Evolutionary conservation across 2,797 vertebrate genomes (phyloP).

Genomic region (Chanos chanos): DNA sequence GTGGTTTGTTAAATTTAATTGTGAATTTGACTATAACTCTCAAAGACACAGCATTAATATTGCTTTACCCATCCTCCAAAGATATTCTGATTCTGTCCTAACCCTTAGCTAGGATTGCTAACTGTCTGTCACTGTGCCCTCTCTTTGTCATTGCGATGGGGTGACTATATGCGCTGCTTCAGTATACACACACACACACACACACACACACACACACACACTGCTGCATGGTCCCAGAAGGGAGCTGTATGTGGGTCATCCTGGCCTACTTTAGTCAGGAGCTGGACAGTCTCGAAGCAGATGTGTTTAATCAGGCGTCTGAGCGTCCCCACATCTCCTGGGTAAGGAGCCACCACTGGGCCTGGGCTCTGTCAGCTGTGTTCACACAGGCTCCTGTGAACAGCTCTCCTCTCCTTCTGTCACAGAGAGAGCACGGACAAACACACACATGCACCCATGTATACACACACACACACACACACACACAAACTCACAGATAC

Average conservation of each 20-base stretch:
- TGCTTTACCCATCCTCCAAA: too few species aligned
- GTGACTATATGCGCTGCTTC: slow-evolving; percentile 8
- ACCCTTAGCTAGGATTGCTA: not conserved
- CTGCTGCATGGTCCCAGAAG: slow-evolving; percentile 16
- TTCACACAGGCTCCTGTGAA: not conserved
- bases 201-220: too few species aligned
- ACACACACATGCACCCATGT: not conserved
- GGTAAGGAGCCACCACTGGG: not conserved
- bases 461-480: not conserved
- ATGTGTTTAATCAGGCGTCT: slow-evolving; percentile 31
- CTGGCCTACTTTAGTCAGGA: slow-evolving; percentile 54
- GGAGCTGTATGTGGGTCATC: slow-evolving; percentile 56
- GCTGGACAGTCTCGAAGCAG: slow-evolving; percentile 25
- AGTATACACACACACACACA: too few species aligned
- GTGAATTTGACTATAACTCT: too few species aligned
- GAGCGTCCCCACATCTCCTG: slow-evolving; percentile 22
- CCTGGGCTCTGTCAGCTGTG: slow-evolving; percentile 37
- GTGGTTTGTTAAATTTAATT: too few species aligned
- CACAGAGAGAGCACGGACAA: slow-evolving; percentile 4
- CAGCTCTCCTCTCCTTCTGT: not conserved
- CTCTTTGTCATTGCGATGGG: slow-evolving; percentile 6
- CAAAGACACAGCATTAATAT: too few species aligned
- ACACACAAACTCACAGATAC: too few species aligned
- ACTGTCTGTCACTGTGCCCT: not conserved
- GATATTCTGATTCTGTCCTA: slow-evolving; percentile 1